Evolutionary conservation across 2,113 vertebrate species (phyloP).

Genomic region (Ctenodactylus gundi): DNA sequence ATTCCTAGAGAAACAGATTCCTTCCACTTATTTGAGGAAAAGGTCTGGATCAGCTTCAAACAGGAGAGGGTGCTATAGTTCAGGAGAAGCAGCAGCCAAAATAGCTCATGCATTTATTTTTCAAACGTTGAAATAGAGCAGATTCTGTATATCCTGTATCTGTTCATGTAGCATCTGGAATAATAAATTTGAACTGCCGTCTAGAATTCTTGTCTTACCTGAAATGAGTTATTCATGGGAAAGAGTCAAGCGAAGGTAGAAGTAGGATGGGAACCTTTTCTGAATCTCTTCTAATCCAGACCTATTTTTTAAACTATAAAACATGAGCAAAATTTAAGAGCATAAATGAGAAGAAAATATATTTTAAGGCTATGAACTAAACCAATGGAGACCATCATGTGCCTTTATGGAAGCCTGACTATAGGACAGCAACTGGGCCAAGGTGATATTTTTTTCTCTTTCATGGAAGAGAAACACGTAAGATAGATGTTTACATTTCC

Average conservation of each 20-base stretch:
- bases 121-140: background rate
- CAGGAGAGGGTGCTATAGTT: constrained; percentile 81
- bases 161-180: background rate
- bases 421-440: background rate
- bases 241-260: background rate
- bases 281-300: background rate
- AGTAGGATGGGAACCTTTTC: background rate
- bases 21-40: background rate
- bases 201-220: background rate
- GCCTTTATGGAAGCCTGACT: background rate
- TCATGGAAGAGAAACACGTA: background rate
- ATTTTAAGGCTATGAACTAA: background rate
- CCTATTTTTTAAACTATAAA: background rate
- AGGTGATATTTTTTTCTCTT: background rate
- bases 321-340: background rate
- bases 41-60: background rate
- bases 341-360: background rate
- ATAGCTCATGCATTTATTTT: background rate
- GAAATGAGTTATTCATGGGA: constrained; percentile 13
- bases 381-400: background rate
- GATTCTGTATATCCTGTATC: background rate
- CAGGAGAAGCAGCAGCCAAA: background rate
- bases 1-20: background rate
- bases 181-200: background rate
- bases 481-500: background rate